A percentile compares a stretch with the other conserved stretches of the same genome.
Evolutionary conservation across 2,888 invertebrate genomes (phyloP).

Genomic region (Fissipunctia ypsillon): DNA sequence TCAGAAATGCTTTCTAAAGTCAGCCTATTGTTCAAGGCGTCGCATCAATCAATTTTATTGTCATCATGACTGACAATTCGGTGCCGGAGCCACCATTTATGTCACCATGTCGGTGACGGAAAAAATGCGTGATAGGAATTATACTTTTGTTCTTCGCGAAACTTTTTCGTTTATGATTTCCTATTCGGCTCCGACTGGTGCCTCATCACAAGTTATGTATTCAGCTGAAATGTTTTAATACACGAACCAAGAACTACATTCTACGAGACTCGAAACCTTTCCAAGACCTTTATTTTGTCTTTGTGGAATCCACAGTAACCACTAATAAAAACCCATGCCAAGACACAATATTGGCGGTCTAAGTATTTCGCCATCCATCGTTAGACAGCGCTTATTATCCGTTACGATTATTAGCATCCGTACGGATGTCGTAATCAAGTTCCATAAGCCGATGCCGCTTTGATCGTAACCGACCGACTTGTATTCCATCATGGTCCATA

Average conservation of each 20-base stretch:
- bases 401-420: conserved; percentile 44
- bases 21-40: conserved; percentile 67
- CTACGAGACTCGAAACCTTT: conserved; percentile 6
- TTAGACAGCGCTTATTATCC: conserved; percentile 38
- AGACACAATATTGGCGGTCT: conserved; percentile 11
- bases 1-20: conserved; percentile 64
- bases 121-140: conserved; percentile 71
- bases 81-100: conserved; percentile 71
- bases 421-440: conserved; percentile 60
- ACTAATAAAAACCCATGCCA: neutral
- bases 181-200: conserved; percentile 8
- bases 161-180: conserved; percentile 37
- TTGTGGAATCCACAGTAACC: neutral
- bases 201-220: conserved; percentile 14
- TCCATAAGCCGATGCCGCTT: conserved; percentile 50
- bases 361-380: conserved; percentile 30
- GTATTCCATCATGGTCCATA: conserved; percentile 37
- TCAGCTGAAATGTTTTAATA: conserved; percentile 18
- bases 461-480: conserved; percentile 50
- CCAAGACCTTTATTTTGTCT: neutral
- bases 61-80: conserved; percentile 73
- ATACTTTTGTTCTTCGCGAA: conserved; percentile 64
- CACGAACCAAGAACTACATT: conserved; percentile 6
- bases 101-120: conserved; percentile 61
- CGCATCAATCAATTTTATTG: conserved; percentile 77